phyloP scores from a whole-genome alignment of 2,113 vertebrate species.

The Pundamilia nyererei region DNA sequence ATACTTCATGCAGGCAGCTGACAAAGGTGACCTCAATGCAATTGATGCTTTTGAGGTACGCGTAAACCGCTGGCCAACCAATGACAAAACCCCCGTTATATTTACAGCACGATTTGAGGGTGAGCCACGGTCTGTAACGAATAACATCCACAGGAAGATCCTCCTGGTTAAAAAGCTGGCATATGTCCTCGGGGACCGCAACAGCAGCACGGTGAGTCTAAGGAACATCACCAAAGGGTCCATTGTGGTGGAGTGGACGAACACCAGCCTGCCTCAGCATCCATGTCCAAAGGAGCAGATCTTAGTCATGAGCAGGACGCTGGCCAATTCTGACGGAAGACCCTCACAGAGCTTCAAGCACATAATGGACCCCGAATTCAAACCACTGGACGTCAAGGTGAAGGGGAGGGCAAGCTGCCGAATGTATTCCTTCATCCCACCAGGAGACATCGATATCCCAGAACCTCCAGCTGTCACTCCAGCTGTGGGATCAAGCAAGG shows the following conservation, averaged over 20 bases:
- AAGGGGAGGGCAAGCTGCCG: constrained; percentile 80
- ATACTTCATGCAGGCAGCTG: constrained; percentile 93
- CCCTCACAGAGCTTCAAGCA: constrained; percentile 71
- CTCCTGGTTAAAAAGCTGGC: constrained; percentile 91
- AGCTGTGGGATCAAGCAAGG: constrained; percentile 77
- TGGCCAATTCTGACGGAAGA: constrained; percentile 73
- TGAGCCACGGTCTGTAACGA: constrained; percentile 75
- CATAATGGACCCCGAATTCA: constrained; percentile 86
- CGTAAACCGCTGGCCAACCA: constrained; percentile 79
- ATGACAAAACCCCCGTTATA: constrained; percentile 79
- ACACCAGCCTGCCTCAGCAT: constrained; percentile 84
- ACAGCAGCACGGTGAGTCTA: constrained; percentile 88
- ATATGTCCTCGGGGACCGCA: constrained; percentile 84
- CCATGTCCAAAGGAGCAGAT: constrained; percentile 91
- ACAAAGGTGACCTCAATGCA: constrained; percentile 84
- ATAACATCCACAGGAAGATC: constrained; percentile 89
- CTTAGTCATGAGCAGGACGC: constrained; percentile 73
- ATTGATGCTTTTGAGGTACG: constrained; percentile 95
- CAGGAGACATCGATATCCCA: constrained; percentile 45
- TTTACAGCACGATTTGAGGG: constrained; percentile 84
- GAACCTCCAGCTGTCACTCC: constrained; percentile 63
- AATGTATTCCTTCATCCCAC: constrained; percentile 82
- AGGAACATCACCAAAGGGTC: constrained; percentile 87
- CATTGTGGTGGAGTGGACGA: constrained; percentile 91
- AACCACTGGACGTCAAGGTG: constrained; percentile 75